Percentiles rank a stretch among this genome's conserved stretches.
Conservation (phyloP, 2,888 invertebrate species). For the Lumbricus terrestris region DNA sequence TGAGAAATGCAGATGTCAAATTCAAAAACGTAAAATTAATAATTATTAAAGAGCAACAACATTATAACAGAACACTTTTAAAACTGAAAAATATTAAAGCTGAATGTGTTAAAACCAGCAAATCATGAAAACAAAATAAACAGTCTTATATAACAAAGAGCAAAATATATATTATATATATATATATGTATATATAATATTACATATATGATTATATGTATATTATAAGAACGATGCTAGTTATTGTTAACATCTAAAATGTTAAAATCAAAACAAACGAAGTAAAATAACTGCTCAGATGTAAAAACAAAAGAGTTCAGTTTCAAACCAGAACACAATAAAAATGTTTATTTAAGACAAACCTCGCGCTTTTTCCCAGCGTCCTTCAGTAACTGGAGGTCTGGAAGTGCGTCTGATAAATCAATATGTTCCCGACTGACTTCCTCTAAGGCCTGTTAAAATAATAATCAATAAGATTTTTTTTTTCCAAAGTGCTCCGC, state of each 20-base stretch:
- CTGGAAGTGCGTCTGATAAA: not conserved
- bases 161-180: too few species aligned
- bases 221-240: not conserved
- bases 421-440: conserved; percentile 13
- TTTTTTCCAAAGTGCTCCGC: not conserved
- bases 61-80: not conserved
- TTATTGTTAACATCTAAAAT: not conserved
- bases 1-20: not conserved
- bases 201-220: too few species aligned
- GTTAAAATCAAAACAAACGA: too few species aligned
- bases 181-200: not conserved
- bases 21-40: not conserved
- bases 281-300: too few species aligned
- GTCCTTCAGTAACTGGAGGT: conserved; percentile 12
- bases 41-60: too few species aligned
- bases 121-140: not conserved
- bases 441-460: conserved; percentile 14
- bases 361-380: conserved; percentile 13
- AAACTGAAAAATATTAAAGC: not conserved
- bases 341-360: not conserved
- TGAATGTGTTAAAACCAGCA: not conserved
- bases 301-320: too few species aligned
- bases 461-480: not conserved
- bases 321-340: too few species aligned
- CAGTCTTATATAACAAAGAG: not conserved